Percentiles rank a stretch among this genome's conserved stretches.
phyloP scores from a whole-genome alignment of 2,888 invertebrate genomes.

The Amphipyra berbera region DNA sequence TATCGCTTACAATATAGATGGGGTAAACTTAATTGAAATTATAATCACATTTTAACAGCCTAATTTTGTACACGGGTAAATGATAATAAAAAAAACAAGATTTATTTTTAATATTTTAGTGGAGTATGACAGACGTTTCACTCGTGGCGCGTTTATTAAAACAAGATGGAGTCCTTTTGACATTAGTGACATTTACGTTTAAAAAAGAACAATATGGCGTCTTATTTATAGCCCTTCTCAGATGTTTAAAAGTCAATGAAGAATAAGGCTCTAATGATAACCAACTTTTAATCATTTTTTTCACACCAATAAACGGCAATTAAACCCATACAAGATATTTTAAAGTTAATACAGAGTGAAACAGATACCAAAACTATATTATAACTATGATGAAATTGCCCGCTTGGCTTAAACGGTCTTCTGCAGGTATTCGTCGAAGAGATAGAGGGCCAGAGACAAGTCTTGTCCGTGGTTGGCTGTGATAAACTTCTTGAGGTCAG shows the following conservation, averaged over 20 bases:
- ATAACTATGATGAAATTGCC: constrained; percentile 12
- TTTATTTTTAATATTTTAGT: constrained; percentile 39
- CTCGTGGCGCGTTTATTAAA: constrained; percentile 13
- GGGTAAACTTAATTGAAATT: constrained; percentile 49
- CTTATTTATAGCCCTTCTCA: neutral
- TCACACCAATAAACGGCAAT: too few relatives aligned
- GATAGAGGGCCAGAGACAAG: constrained; percentile 91
- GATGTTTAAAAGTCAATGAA: too few relatives aligned
- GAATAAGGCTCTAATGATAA: too few relatives aligned
- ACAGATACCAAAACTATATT: constrained; percentile 17
- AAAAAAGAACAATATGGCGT: constrained; percentile 24
- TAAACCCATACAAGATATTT: neutral
- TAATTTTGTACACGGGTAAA: constrained; percentile 59
- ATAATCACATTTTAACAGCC: constrained; percentile 65
- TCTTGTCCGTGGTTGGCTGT: constrained; percentile 86
- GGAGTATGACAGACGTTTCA: constrained; percentile 40
- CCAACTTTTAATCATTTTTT: neutral
- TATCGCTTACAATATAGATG: constrained; percentile 55
- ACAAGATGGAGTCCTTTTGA: constrained; percentile 21
- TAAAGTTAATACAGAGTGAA: constrained; percentile 22
- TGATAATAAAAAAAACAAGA: constrained; percentile 25
- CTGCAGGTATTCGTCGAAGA: constrained; percentile 93
- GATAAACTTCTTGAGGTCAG: constrained; percentile 92
- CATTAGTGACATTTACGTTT: neutral
- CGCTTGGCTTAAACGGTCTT: constrained; percentile 72